A percentile compares a stretch with the other conserved stretches of the same genome.
These are phyloP conservation scores for Colinus virginianus DNA, from an alignment of 2,113 vertebrate genomes.

Conservation along the genomic window DNA sequence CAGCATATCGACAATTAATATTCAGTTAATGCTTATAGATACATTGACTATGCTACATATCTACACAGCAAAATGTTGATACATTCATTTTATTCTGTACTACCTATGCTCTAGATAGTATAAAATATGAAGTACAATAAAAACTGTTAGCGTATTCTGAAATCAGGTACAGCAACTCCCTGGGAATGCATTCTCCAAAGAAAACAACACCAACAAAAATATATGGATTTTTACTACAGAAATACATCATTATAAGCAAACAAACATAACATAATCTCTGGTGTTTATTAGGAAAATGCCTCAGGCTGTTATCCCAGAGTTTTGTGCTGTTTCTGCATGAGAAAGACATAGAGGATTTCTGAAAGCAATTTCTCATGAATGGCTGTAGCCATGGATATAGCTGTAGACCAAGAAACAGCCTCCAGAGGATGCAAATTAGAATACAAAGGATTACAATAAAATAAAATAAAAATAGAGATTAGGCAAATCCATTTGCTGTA, in stretches of 20 bases:
- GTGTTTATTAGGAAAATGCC: background rate
- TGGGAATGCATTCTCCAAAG: background rate
- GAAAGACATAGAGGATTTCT: background rate
- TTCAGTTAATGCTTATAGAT: background rate
- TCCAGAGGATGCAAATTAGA: background rate
- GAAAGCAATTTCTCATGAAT: background rate
- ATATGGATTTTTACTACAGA: background rate
- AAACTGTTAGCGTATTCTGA: background rate
- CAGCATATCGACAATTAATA: conserved; percentile 13
- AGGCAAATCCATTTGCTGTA: background rate
- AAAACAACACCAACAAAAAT: background rate
- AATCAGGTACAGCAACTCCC: background rate
- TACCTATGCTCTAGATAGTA: background rate
- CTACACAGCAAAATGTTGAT: background rate
- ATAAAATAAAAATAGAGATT: background rate
- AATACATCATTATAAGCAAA: background rate
- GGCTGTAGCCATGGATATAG: background rate
- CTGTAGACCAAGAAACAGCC: background rate
- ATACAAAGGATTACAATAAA: background rate
- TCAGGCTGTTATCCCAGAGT: background rate
- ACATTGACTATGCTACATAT: background rate
- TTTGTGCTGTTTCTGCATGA: background rate
- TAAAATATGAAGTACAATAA: background rate
- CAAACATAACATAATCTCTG: background rate
- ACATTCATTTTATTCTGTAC: background rate